Evolutionary conservation across 2,888 invertebrate species (phyloP).

Genomic region (Gari tellinella): DNA sequence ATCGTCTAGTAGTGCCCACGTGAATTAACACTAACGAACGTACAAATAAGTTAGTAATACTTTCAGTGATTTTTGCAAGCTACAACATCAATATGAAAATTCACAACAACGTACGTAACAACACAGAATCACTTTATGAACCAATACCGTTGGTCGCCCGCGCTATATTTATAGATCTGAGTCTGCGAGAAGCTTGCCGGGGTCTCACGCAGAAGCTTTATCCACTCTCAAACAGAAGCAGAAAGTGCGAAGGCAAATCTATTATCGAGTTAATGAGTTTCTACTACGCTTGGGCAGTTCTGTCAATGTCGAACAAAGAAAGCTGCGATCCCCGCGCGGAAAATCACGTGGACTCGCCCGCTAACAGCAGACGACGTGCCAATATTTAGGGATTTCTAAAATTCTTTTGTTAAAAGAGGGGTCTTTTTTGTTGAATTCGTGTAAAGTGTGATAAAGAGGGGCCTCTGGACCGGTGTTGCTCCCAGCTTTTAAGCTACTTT

Average conservation of each 20-base stretch:
- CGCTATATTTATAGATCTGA: constrained; percentile 28
- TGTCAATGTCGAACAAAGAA: constrained; percentile 44
- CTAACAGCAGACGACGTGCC: constrained; percentile 7
- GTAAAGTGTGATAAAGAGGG: constrained; percentile 3
- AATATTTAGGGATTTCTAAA: constrained; percentile 1
- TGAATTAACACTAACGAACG: too few species aligned
- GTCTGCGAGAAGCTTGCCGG: constrained; percentile 6
- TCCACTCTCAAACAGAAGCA: constrained; percentile 24
- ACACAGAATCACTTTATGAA: constrained; percentile 1
- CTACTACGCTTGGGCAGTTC: constrained; percentile 35
- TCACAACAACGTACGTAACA: constrained; percentile 5
- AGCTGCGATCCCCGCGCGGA: constrained; percentile 9
- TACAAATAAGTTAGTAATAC: too few species aligned
- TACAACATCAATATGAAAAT: constrained; percentile 4
- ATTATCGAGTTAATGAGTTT: constrained; percentile 46
- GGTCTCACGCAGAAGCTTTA: constrained; percentile 1
- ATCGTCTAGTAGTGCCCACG: background rate
- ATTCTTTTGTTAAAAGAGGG: constrained; percentile 32
- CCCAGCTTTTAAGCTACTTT: too few species aligned
- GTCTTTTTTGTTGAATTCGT: constrained; percentile 1
- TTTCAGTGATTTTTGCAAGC: background rate
- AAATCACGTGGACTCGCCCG: constrained; percentile 23
- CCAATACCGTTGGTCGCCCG: too few species aligned
- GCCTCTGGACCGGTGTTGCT: too few species aligned
- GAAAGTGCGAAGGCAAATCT: constrained; percentile 44